Evolutionary conservation across 2,113 vertebrate species (phyloP), one percentile per base, ranked within the genome.

Genomic region (Larimichthys crocea): DNA sequence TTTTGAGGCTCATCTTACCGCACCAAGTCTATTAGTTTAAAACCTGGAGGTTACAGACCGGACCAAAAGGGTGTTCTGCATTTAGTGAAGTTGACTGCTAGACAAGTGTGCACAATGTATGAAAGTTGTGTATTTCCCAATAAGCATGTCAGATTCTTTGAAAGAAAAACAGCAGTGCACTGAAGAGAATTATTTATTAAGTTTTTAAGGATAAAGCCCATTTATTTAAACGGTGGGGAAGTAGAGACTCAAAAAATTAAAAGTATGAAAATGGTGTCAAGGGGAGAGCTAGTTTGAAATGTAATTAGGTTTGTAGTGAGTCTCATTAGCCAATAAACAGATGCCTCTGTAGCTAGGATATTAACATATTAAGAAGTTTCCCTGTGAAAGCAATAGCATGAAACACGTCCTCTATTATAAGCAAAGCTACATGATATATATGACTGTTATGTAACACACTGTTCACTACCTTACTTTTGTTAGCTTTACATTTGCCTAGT

Each of bases 241-340:
- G 4, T 31, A 73, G 24, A 66, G 64, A 44, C 42, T 68, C 2
- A 15, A 19, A 42, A 42, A 52, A 62, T 62, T 77, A 61, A 77
- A 67, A 56, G 53, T 29, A 19, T 5, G 4, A 68, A 56, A 74
- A 40, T 49, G 67, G 74, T 17, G 49, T 35, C 60, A 53, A 72
- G 56, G 64, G 68, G 26, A 50, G 73, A 65, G 59, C 71, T 29
- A 14, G 60, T 42, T 49, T 35, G 50, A 74, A 26, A 72, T 69
- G 72, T 77, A 10, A 84, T 80, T 85, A 63, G 19, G 59, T 67
- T 76, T 56, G 44, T 72, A 66, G 31, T 62, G 65, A 77, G 74
- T 76, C 71, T 91, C 86, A 91, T 92, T 91, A 90, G 81, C 78
- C 66, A 79, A 67, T 85, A 84, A 88, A 83, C 68, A 74, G 55